Conservation (phyloP, 2,113 vertebrate species). For the Pteropus alecto region DNA sequence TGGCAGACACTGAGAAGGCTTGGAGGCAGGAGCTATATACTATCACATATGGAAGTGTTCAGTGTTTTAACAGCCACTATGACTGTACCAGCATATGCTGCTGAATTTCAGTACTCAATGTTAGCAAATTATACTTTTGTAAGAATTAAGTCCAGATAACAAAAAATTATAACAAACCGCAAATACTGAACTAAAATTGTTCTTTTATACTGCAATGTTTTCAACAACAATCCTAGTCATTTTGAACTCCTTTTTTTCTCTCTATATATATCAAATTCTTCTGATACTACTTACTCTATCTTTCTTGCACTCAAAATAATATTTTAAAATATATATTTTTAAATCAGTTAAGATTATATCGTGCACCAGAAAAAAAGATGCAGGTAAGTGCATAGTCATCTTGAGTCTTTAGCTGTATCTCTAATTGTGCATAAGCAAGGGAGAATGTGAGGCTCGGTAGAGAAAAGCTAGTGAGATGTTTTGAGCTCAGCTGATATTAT, state of each 20-base stretch:
- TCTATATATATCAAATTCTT: not conserved
- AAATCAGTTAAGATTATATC: not conserved
- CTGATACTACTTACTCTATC: not conserved
- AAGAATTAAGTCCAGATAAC: not conserved
- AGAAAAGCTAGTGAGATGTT: not conserved
- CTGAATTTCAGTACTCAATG: not conserved
- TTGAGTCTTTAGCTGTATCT: not conserved
- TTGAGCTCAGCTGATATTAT: not conserved
- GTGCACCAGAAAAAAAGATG: not conserved
- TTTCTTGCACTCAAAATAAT: not conserved
- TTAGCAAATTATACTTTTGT: not conserved
- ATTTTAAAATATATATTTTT: not conserved
- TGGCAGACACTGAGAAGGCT: not conserved
- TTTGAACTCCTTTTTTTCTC: not conserved
- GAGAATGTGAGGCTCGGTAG: not conserved
- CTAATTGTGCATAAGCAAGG: not conserved
- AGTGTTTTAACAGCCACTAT: not conserved
- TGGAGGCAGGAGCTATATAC: not conserved
- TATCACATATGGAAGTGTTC: not conserved
- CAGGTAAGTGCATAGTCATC: not conserved
- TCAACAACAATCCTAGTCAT: not conserved
- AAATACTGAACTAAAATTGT: not conserved
- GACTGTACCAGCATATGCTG: not conserved
- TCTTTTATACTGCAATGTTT: not conserved
- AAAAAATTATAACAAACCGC: not conserved